Percentiles rank a stretch among this genome's conserved stretches.
phyloP scores from a whole-genome alignment of 2,797 vertebrate species.

The Acropternis orthonyx region DNA sequence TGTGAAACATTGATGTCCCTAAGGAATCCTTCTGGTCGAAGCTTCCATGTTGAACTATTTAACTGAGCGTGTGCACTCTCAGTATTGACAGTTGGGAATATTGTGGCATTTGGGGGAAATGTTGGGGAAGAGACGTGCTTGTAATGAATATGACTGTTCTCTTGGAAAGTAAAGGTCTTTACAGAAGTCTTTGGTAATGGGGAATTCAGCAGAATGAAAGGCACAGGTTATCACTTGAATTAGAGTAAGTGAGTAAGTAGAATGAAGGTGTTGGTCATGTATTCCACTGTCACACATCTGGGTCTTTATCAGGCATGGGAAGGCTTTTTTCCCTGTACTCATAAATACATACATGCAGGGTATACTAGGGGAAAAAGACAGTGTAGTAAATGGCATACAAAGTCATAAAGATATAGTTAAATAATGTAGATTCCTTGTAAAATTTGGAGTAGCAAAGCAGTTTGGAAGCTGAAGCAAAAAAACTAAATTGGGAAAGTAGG shows the following conservation, averaged over 20 bases:
- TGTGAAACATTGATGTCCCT: not conserved
- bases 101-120: not conserved
- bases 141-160: not conserved
- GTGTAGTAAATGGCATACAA: not conserved
- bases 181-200: not conserved
- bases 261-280: not conserved
- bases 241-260: not conserved
- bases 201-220: not conserved
- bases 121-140: not conserved
- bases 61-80: rapidly evolving
- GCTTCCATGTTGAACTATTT: not conserved
- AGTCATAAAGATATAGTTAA: not conserved
- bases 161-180: not conserved
- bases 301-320: not conserved
- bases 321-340: rapidly evolving
- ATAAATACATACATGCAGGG: not conserved
- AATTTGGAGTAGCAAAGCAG: not conserved
- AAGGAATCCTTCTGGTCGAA: not conserved
- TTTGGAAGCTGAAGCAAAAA: not conserved
- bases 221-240: not conserved
- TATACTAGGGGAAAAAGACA: not conserved
- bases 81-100: not conserved
- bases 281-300: not conserved
- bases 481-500: not conserved
- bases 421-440: not conserved